Percentiles rank a stretch among this genome's conserved stretches.
Conservation (phyloP, 2,113 vertebrate species). For the Vombatus ursinus region DNA sequence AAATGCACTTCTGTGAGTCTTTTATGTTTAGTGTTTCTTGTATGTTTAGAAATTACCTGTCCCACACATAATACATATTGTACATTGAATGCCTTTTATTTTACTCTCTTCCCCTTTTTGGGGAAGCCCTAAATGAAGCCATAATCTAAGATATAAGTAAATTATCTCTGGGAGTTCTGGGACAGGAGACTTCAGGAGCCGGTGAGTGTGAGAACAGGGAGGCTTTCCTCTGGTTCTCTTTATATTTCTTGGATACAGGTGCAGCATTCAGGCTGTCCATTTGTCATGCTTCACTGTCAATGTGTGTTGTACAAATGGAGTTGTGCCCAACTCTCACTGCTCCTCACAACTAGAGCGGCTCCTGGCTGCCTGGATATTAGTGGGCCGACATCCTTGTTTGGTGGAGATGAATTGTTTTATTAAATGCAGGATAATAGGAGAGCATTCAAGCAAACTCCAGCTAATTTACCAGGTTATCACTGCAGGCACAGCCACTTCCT, state of each 20-base stretch:
- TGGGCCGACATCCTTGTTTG: not conserved
- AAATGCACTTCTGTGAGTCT: not conserved
- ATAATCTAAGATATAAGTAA: not conserved
- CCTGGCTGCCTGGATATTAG: not conserved
- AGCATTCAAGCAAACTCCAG: not conserved
- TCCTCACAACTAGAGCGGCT: not conserved
- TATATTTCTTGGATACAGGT: not conserved
- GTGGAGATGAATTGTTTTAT: slow-evolving; percentile 1
- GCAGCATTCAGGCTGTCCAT: not conserved
- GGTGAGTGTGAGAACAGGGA: not conserved
- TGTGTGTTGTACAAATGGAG: not conserved
- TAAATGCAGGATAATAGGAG: not conserved
- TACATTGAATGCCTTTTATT: not conserved
- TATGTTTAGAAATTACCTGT: not conserved
- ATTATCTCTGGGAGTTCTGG: not conserved
- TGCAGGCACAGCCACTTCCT: not conserved
- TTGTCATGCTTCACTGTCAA: not conserved
- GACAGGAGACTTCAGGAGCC: not conserved
- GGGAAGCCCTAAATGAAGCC: not conserved
- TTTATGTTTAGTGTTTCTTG: not conserved
- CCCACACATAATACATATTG: not conserved
- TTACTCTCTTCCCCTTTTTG: not conserved
- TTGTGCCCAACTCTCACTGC: not conserved
- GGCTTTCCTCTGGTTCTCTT: not conserved
- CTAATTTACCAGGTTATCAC: not conserved